A percentile compares a stretch with the other conserved stretches of the same genome.
Evolutionary conservation across 2,888 invertebrate species (phyloP).

Genomic region (Tetragnatha montana): DNA sequence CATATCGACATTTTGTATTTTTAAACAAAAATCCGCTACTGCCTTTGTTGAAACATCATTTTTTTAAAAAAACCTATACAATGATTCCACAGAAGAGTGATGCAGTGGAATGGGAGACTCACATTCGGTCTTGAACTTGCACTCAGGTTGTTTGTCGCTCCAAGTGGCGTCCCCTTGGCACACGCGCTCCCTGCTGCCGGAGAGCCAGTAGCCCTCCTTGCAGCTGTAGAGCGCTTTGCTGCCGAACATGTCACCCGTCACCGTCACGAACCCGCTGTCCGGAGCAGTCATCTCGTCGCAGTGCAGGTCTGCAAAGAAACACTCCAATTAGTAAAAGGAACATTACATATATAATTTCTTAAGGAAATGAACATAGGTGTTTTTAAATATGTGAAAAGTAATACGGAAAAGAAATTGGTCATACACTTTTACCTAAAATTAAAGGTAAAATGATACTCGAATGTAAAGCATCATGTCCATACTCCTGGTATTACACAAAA

Average conservation of each 20-base stretch:
- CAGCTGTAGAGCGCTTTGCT: slow-evolving; percentile 90
- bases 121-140: slow-evolving; percentile 73
- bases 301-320: slow-evolving; percentile 70
- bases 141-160: slow-evolving; percentile 74
- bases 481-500: too few species aligned
- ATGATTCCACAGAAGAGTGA: neutral
- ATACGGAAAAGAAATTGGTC: too few species aligned
- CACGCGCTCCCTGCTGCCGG: slow-evolving; percentile 88
- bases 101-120: neutral
- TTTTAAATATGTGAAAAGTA: neutral
- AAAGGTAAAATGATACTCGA: too few species aligned
- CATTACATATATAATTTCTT: too few species aligned
- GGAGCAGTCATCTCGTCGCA: slow-evolving; percentile 71
- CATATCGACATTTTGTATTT: too few species aligned
- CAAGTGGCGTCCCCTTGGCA: slow-evolving; percentile 76
- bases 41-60: too few species aligned
- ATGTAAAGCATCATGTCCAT: too few species aligned
- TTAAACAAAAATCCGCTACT: too few species aligned
- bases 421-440: too few species aligned
- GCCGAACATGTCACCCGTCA: slow-evolving; percentile 86
- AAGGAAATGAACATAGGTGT: neutral
- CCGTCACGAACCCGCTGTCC: slow-evolving; percentile 85
- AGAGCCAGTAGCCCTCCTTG: slow-evolving; percentile 90
- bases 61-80: too few species aligned
- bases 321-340: neutral